phyloP scores from a whole-genome alignment of 2,888 invertebrate species.

The Heliconius erato region DNA sequence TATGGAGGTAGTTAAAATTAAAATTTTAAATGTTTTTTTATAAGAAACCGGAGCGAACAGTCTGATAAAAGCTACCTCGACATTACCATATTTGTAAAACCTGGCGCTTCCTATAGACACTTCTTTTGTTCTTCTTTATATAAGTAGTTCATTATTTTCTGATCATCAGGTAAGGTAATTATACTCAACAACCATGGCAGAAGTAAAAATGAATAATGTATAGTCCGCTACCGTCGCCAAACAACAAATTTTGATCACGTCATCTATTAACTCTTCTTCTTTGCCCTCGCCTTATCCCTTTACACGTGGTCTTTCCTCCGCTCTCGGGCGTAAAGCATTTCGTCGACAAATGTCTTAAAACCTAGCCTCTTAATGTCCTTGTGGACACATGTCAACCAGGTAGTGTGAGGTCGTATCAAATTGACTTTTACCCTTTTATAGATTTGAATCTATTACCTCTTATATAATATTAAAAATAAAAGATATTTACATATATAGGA shows the following conservation, averaged over 20 bases:
- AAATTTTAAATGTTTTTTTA: background rate
- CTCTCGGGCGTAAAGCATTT: too few relatives aligned
- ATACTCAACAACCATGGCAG: background rate
- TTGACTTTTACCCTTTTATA: too few relatives aligned
- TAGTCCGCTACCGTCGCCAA: too few relatives aligned
- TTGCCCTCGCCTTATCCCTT: too few relatives aligned
- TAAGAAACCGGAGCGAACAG: background rate
- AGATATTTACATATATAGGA: background rate
- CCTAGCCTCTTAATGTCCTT: too few relatives aligned
- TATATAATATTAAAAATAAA: background rate
- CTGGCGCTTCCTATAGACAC: slow-evolving; percentile 7
- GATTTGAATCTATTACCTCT: background rate
- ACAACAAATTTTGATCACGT: too few relatives aligned
- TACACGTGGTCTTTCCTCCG: too few relatives aligned
- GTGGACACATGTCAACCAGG: too few relatives aligned
- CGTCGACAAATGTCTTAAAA: too few relatives aligned
- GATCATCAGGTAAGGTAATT: background rate
- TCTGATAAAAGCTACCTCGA: slow-evolving; percentile 17
- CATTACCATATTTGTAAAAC: slow-evolving; percentile 20
- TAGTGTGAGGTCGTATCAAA: too few relatives aligned
- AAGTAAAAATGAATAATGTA: background rate
- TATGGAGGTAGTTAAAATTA: background rate
- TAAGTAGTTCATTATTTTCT: background rate
- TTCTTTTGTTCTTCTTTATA: slow-evolving; percentile 14
- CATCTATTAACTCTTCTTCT: too few relatives aligned